Base-by-base conservation (phyloP, 1,140 invertebrate genomes). In the Pseudomyrmex cubaensis region DNA sequence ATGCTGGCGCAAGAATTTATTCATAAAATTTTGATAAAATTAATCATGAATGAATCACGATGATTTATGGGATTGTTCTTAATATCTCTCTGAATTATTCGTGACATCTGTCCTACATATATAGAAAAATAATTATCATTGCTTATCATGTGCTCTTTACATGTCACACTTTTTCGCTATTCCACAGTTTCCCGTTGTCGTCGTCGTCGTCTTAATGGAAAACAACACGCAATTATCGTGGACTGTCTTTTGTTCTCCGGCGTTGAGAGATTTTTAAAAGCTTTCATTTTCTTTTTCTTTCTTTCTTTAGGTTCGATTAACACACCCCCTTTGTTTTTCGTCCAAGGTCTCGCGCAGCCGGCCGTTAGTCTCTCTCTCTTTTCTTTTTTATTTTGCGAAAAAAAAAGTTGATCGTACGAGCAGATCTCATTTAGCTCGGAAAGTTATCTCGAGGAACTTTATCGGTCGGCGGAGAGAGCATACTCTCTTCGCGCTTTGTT, bases 371-470 rank as follows among this genome's bases (percentile, higher is more conserved):
- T 59, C 17, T 10, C 15, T n/a, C 35, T 61, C 25, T 46, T 20
- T 64, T 54, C 35, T 77, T 3, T 35, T 85, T 67, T 78, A 77
- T 87, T 83, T 78, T 50, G 52, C 17, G 46, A 63, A 67, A 69
- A 61, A 75, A 88, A 84, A 78, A 85, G 83, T 88, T 78, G 67
- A 57, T 69, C 86, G 73, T 85, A 87, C 87, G 74, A 88, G 80
- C 48, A 59, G 82, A 83, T 76, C 61, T 84, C 87, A 89, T 89
- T 88, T 86, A 85, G 69, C 75, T 72, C 62, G 75, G 56, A 63
- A 83, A 88, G 86, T 85, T 89, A 88, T 89, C 84, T 85, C 84
- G 74, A 61, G 74, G 63, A 89, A 88, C 59, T 88, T 89, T 84
- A 88, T 80, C 84, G 84, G 74, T 67, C 77, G 73, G 17, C 48